Conservation (phyloP, 2,888 invertebrate species). For the Diogma glabrata region DNA sequence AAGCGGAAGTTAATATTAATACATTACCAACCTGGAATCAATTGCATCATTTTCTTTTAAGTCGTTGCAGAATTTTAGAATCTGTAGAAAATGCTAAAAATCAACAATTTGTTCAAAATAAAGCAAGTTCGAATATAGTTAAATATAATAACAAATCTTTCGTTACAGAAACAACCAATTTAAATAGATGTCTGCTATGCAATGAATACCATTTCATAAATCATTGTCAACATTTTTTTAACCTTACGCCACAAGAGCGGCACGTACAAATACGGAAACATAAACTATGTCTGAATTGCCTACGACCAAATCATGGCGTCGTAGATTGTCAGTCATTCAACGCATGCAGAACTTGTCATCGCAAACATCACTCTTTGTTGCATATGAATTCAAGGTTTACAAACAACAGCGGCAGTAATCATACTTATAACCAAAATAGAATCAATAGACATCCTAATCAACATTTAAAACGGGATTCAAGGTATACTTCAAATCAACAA, state of each 20-base stretch:
- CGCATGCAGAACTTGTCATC: no score
- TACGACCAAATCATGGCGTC: not conserved
- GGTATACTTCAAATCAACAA: no score
- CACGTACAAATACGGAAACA: not conserved
- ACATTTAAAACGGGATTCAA: not conserved
- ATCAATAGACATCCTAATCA: not conserved
- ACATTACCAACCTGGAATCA: constrained; percentile 1
- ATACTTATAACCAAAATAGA: not conserved
- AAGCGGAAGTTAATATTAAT: not conserved
- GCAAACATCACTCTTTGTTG: not conserved
- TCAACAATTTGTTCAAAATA: not conserved
- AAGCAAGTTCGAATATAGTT: not conserved
- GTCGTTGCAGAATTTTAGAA: not conserved
- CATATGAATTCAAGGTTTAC: not conserved
- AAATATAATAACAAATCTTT: not conserved
- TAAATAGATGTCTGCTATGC: not conserved
- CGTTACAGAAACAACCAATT: not conserved
- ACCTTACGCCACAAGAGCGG: not conserved
- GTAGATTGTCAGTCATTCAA: not conserved
- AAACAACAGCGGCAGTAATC: not conserved
- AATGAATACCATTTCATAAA: not conserved
- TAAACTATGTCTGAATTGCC: not conserved
- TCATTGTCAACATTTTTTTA: not conserved
- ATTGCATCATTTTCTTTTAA: not conserved
- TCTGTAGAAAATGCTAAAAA: not conserved